phyloP scores from a whole-genome alignment of 2,797 vertebrate genomes.

The Schizopygopsis malacanthus region DNA sequence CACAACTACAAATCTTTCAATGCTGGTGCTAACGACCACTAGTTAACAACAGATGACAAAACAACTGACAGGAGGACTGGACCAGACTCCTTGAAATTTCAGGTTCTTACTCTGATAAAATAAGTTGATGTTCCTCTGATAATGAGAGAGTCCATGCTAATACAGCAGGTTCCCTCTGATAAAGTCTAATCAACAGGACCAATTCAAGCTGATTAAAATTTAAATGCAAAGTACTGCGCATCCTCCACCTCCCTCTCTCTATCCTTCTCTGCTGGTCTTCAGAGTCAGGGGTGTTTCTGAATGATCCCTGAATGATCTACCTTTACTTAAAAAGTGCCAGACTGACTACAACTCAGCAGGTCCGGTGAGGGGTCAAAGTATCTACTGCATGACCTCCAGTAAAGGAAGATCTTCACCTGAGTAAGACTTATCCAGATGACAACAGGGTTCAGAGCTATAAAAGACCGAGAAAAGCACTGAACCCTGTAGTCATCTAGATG shows the following conservation, averaged over 20 bases:
- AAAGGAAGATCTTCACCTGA: constrained; percentile 25
- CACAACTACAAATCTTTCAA: constrained; percentile 50
- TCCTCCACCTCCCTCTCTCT: neutral
- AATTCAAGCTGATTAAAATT: constrained; percentile 62
- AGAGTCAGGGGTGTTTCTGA: constrained; percentile 8
- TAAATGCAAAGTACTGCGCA: constrained; percentile 32
- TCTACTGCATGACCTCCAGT: constrained; percentile 1
- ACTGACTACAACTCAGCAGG: constrained; percentile 18
- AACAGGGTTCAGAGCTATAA: neutral
- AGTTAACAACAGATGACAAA: constrained; percentile 22
- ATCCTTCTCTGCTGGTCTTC: neutral
- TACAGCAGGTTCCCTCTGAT: constrained; percentile 52
- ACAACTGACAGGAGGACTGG: neutral
- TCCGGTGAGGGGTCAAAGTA: constrained; percentile 33
- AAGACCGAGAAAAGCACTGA: too few relatives aligned
- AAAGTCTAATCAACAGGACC: constrained; percentile 25
- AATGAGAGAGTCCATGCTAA: constrained; percentile 25
- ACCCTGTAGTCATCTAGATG: too few relatives aligned
- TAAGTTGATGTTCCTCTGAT: neutral
- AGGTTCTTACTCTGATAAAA: neutral
- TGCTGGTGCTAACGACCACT: neutral
- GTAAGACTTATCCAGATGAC: constrained; percentile 2
- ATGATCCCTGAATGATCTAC: constrained; percentile 24
- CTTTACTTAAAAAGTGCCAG: constrained; percentile 19
- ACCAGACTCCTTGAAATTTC: neutral